Conservation (phyloP, 2,888 invertebrate species). For the Parnassius glacialis region DNA sequence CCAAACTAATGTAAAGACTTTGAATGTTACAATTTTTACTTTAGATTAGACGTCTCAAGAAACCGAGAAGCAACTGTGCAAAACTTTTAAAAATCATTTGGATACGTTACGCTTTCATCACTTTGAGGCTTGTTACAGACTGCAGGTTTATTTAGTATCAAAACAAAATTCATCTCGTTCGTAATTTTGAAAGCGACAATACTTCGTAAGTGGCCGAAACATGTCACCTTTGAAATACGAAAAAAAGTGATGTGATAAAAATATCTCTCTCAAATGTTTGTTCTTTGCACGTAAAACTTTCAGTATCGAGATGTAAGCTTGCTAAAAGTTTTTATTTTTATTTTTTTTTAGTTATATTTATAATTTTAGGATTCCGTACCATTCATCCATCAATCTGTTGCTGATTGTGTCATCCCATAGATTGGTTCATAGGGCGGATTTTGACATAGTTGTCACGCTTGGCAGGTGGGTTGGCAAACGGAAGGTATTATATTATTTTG, state of each 20-base stretch:
- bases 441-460: too few species aligned
- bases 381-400: too few species aligned
- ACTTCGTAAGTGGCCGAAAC: constrained; percentile 11
- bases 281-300: constrained; percentile 29
- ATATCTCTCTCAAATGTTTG: constrained; percentile 29
- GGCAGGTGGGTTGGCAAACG: too few species aligned
- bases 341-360: too few species aligned
- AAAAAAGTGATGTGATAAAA: constrained; percentile 31
- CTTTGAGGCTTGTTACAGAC: not conserved
- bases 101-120: not conserved
- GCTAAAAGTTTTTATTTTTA: too few species aligned
- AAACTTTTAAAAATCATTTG: constrained; percentile 2
- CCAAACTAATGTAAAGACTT: constrained; percentile 16
- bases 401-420: too few species aligned
- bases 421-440: too few species aligned
- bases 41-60: constrained; percentile 3
- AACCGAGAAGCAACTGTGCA: not conserved
- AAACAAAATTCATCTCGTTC: constrained; percentile 6
- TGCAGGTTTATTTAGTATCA: constrained; percentile 3
- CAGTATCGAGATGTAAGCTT: constrained; percentile 35
- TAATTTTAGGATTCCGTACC: too few species aligned
- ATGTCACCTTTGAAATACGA: constrained; percentile 24
- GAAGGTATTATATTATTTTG: too few species aligned
- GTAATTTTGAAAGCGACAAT: constrained; percentile 1
- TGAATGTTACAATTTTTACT: constrained; percentile 10